These are phyloP conservation scores for Carpatolechia fugitivella DNA, from an alignment of 2,888 invertebrate genomes.

Conservation along the genomic window DNA sequence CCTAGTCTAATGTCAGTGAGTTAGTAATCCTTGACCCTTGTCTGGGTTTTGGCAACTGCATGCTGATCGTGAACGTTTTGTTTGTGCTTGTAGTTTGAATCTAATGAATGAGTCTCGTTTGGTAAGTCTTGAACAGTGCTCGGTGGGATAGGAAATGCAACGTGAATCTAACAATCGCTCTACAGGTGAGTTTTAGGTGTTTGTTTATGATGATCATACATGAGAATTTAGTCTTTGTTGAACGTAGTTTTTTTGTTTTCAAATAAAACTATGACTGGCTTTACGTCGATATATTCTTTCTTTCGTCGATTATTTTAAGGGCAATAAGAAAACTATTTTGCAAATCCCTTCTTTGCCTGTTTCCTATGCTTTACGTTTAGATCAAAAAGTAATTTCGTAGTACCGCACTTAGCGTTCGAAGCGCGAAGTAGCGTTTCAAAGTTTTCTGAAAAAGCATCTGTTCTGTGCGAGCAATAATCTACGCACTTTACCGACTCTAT, in stretches of 20 bases:
- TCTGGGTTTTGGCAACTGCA: neutral
- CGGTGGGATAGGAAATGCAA: neutral
- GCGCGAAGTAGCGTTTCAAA: neutral
- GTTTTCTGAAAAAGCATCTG: neutral
- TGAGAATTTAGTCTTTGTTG: too few species aligned
- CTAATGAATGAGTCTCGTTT: neutral
- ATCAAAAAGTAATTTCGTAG: too few species aligned
- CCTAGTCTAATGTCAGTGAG: conserved; percentile 3
- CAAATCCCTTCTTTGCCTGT: too few species aligned
- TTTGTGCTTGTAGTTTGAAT: neutral
- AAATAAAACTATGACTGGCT: too few species aligned
- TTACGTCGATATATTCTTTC: too few species aligned
- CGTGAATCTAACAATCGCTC: neutral
- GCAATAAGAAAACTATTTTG: too few species aligned
- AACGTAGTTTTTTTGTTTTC: too few species aligned
- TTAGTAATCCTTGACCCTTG: conserved; percentile 5
- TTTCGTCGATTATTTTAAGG: too few species aligned
- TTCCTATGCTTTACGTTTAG: too few species aligned
- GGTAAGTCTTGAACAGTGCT: neutral
- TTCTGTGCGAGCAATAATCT: neutral
- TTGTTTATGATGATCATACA: too few species aligned
- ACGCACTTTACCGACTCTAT: conserved; percentile 15
- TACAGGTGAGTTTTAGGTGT: neutral
- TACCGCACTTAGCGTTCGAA: too few species aligned
- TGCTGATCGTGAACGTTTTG: neutral